A percentile compares a stretch with the other conserved stretches of the same genome.
Evolutionary conservation across 2,797 vertebrate species (phyloP).

Genomic region (Emydoidea blandingii): DNA sequence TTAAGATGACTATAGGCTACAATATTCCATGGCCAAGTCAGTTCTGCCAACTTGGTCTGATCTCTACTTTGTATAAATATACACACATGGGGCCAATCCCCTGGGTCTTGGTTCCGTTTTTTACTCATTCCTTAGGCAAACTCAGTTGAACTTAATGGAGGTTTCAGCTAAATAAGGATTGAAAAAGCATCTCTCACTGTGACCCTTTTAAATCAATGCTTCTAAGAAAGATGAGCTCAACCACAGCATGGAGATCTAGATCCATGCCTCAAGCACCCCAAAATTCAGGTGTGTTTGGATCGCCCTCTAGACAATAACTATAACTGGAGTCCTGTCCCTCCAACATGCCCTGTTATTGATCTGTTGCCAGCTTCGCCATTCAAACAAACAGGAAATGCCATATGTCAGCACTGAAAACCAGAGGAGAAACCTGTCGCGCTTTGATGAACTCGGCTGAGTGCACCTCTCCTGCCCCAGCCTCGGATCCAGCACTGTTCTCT

Average conservation of each 20-base stretch:
- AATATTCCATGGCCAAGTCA: background rate
- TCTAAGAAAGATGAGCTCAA: background rate
- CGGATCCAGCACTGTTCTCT: background rate
- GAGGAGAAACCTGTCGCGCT: background rate
- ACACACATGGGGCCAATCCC: background rate
- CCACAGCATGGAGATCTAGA: background rate
- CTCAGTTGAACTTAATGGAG: background rate
- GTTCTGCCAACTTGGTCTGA: background rate
- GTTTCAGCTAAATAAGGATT: background rate
- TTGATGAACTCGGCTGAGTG: background rate
- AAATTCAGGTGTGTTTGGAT: background rate
- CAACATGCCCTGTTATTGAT: background rate
- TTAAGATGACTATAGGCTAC: background rate
- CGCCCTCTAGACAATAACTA: background rate
- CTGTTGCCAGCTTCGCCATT: background rate
- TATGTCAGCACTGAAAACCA: background rate
- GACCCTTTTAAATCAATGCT: background rate
- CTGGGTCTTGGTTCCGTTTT: background rate
- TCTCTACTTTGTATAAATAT: background rate
- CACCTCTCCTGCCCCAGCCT: background rate
- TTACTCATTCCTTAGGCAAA: background rate
- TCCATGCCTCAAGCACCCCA: too few species aligned
- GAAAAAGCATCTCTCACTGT: background rate
- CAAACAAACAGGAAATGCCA: background rate
- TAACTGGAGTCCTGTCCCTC: background rate